These are phyloP conservation scores for Tetheella fluctuosa DNA, from an alignment of 2,888 invertebrate genomes.

Conservation along the genomic window DNA sequence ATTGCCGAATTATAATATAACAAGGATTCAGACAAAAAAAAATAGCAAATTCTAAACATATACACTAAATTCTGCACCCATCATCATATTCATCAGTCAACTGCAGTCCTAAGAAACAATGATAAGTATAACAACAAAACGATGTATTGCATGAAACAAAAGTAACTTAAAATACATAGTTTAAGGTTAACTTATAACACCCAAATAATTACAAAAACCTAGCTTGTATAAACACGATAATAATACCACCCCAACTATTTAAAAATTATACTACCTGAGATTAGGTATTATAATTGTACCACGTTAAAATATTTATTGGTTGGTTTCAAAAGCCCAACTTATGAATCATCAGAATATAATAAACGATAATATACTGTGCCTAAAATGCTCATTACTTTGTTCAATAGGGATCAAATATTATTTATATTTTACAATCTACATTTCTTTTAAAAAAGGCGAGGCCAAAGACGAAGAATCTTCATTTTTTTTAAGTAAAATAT, in stretches of 20 bases:
- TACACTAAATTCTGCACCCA: no score
- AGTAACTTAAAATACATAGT: not conserved
- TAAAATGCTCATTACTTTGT: not conserved
- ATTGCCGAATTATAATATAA: no score
- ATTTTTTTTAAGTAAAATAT: no score
- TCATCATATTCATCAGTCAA: not conserved
- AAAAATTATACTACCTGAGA: not conserved
- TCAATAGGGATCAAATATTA: not conserved
- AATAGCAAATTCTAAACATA: no score
- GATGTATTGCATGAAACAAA: not conserved
- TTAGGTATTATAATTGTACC: not conserved
- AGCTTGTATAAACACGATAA: not conserved
- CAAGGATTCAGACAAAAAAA: no score
- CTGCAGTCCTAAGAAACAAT: constrained; percentile 1
- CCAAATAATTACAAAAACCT: not conserved
- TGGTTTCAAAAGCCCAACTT: not conserved
- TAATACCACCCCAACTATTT: not conserved
- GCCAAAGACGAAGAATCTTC: no score
- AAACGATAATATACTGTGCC: not conserved
- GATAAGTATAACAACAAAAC: not conserved
- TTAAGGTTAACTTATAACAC: no score
- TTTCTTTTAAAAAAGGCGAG: no score
- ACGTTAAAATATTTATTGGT: not conserved
- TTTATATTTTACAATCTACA: no score
- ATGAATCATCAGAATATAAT: not conserved